Base-by-base conservation (phyloP, 2,113 vertebrate species). In the Isichthys henryi region DNA sequence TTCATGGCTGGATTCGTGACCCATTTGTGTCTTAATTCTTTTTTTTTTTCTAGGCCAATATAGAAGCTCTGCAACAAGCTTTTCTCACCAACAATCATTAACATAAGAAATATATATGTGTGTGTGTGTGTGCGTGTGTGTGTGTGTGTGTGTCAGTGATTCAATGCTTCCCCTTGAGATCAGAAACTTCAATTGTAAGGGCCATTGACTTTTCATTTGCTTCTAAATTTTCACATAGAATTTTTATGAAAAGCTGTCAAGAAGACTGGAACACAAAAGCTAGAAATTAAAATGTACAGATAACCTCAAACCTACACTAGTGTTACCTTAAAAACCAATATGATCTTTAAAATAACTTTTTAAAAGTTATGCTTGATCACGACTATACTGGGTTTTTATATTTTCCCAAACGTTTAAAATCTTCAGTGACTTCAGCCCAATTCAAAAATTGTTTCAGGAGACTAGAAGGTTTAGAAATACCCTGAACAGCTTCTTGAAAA, bases 161-260 rank as follows among this genome's bases (percentile, higher is more conserved):
- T 74, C 66, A 35, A 2, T 11, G 66, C 66, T 15, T 74, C 3
- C 4, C 27, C 1, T 85, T 23, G 46, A 48, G 11, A 48, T 85
- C 83, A 50, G 19, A 85, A n/a, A 85, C 46, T 8, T 50, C 46
- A 27, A 49, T 85, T 85, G 83, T 85, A 85, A 85, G 83, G 83
- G 10, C 10, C 83, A 85, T 85, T 85, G 82, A 85, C 82, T 85
- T 85, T 85, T 85, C 82, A 49, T 85, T 85, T 84, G 82, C 82
- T 49, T 10, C 82, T 48, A 85, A 85, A 85, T 85, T 27, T n/a
- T 50, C n/a, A 48, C 21, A 85, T 49, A 13, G 83, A 23, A 46
- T 84, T 49, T 85, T 85, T 45, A 85, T 85, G 70, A 77, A 49
- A 19, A n/a, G 45, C 45, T 13, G 21, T 48, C 83, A 48, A 48